Evolutionary conservation across 2,113 vertebrate species (phyloP), one percentile per base, ranked within the genome.

Genomic region (Thamnaconus septentrionalis): DNA sequence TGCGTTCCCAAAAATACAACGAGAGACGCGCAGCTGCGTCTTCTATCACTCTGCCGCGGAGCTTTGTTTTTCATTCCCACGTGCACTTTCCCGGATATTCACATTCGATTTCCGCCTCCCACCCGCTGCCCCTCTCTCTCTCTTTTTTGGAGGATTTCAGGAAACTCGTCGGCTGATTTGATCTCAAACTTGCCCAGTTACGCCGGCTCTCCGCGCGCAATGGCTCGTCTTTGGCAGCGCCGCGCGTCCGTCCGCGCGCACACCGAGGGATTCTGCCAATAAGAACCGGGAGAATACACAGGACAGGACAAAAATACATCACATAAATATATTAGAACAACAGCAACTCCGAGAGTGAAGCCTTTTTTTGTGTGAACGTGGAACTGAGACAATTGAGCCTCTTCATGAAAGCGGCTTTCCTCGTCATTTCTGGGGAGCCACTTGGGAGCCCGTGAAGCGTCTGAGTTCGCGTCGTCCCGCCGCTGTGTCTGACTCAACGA

Each of bases 401-500:
- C 68, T 69, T 57, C 46, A 80, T 81, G 78, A 82, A 43, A 80
- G 40, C 64, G 10, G 47, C 53, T 58, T 3, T n/a, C 41, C 59
- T 81, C 59, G 39, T 53, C 55, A 55, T 31, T 59, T 64, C 41
- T 41, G 64, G 66, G 81, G 71, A 74, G 78, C 71, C 56, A 6
- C 58, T 67, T 56, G 55, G 53, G 75, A 74, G 75, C 74, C 56
- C 43, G 61, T 51, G 59, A 63, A 6, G 8, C 58, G 66, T 56
- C 68, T 75, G 59, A 78, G 54, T 76, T 69, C 57, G 12, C 66
- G 71, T 78, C 78, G 73, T 80, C 61, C 75, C 72, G 53, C 55
- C 63, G 67, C 78, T 60, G 55, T 63, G 67, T 81, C 77, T 56
- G 82, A 71, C 71, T 80, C 79, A 64, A 88, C 69, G 54, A 90